A percentile compares a stretch with the other conserved stretches of the same genome.
Evolutionary conservation across 1,140 invertebrate species (phyloP).

Genomic region (Eurosta solidaginis): DNA sequence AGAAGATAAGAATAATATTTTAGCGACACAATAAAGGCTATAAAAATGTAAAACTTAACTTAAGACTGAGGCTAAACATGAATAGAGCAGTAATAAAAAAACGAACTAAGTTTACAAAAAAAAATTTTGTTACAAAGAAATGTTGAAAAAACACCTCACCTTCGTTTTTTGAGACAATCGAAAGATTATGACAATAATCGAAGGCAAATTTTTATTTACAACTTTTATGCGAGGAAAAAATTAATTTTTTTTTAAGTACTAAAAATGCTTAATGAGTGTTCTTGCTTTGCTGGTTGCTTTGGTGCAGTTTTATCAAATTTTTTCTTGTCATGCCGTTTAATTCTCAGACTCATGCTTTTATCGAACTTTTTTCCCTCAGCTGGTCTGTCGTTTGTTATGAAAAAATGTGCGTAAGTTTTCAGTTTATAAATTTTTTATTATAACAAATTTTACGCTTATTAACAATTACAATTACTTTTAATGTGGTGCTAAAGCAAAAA

Average conservation of each 20-base stretch:
- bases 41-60: not conserved
- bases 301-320: not conserved
- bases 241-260: too few species aligned
- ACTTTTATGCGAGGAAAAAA: not conserved
- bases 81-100: not conserved
- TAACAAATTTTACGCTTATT: constrained; percentile 18
- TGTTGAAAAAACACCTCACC: not conserved
- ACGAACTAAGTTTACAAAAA: not conserved
- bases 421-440: too few species aligned
- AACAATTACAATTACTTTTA: not conserved
- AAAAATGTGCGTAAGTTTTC: too few species aligned
- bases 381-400: too few species aligned
- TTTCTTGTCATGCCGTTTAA: too few species aligned
- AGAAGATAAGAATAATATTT: not conserved
- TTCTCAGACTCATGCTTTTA: too few species aligned
- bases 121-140: not conserved
- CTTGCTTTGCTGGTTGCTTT: not conserved
- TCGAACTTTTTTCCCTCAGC: too few species aligned
- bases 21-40: not conserved
- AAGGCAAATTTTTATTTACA: not conserved
- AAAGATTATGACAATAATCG: not conserved
- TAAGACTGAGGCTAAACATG: not conserved
- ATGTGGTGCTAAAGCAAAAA: not conserved
- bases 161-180: not conserved
- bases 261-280: not conserved